phyloP scores from a whole-genome alignment of 2,797 vertebrate species.

The Poeciliopsis turneri region DNA sequence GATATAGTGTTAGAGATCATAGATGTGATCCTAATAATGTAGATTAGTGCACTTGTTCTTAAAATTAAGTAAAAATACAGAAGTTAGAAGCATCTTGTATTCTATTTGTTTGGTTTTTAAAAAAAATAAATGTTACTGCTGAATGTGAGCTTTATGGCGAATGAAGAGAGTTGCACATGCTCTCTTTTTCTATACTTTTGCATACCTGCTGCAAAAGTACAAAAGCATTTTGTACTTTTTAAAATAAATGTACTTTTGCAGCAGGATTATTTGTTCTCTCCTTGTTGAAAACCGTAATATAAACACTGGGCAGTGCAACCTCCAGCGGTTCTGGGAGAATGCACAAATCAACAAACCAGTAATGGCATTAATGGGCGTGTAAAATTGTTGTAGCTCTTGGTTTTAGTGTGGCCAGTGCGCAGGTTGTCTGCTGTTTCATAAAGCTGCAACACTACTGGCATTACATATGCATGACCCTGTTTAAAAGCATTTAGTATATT shows the following conservation, averaged over 20 bases:
- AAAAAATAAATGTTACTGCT: neutral
- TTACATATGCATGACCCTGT: neutral
- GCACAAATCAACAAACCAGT: slow-evolving; percentile 35
- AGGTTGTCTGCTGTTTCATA: slow-evolving; percentile 30
- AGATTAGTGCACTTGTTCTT: slow-evolving; percentile 7
- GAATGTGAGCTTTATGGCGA: neutral
- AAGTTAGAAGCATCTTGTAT: neutral
- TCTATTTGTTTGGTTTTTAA: neutral
- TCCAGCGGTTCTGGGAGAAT: slow-evolving; percentile 26
- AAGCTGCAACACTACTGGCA: slow-evolving; percentile 21
- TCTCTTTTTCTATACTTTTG: too few species aligned
- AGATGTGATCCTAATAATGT: neutral
- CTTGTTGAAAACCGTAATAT: slow-evolving; percentile 25
- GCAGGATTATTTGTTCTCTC: slow-evolving; percentile 49
- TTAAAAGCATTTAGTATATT: slow-evolving; percentile 8
- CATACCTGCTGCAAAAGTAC: too few species aligned
- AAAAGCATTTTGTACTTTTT: neutral
- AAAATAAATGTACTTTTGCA: neutral
- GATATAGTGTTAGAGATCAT: neutral
- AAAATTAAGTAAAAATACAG: neutral
- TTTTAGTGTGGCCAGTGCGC: slow-evolving; percentile 28
- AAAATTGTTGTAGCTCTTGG: slow-evolving; percentile 26
- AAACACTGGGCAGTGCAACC: slow-evolving; percentile 2
- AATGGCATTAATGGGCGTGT: slow-evolving; percentile 39
- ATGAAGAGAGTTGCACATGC: neutral